Conservation (phyloP, 2,888 invertebrate species). For the Pterobdella sp. region DNA sequence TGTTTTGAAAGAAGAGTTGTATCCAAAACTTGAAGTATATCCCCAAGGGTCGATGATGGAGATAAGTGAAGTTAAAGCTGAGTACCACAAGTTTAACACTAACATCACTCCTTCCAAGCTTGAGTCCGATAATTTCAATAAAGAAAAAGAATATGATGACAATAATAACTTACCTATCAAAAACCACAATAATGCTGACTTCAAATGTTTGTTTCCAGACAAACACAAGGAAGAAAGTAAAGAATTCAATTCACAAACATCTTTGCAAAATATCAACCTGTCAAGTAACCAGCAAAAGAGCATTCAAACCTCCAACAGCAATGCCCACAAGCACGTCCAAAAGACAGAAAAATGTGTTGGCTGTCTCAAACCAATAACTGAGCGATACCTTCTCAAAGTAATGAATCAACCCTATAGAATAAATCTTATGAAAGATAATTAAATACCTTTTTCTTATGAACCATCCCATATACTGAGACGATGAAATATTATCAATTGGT, state of each 20-base stretch:
- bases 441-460: too few relatives aligned
- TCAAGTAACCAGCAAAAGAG: too few relatives aligned
- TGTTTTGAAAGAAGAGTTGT: too few relatives aligned
- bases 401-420: too few relatives aligned
- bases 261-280: too few relatives aligned
- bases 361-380: conserved; percentile 22
- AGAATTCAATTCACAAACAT: neutral
- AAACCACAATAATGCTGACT: neutral
- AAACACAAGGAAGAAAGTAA: neutral
- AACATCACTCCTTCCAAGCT: neutral
- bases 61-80: too few relatives aligned
- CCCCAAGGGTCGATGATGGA: too few relatives aligned
- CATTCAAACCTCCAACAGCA: conserved; percentile 11
- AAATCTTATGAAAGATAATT: too few relatives aligned
- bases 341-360: conserved; percentile 18
- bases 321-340: neutral
- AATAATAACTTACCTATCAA: neutral
- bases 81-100: neutral
- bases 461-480: too few relatives aligned
- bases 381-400: conserved; percentile 19
- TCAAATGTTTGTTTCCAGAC: neutral
- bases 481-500: too few relatives aligned
- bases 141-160: neutral
- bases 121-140: neutral
- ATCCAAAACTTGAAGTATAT: too few relatives aligned